Conservation (phyloP, 1,140 invertebrate genomes). For the Charaxes varanes region DNA sequence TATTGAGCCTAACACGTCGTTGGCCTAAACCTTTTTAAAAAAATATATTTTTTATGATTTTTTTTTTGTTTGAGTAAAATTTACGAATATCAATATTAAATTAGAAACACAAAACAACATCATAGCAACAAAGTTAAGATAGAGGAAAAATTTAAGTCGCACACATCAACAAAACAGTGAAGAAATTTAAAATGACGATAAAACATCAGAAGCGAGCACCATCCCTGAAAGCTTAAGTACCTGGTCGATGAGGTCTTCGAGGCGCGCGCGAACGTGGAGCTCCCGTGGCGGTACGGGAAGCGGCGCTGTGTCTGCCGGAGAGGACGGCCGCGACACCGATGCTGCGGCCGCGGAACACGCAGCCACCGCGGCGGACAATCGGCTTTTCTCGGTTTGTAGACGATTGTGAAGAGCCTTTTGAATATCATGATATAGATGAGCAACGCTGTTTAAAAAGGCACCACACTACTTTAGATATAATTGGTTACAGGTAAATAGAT, state of each 20-base stretch:
- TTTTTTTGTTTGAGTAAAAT: too few species aligned
- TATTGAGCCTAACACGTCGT: too few species aligned
- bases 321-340: conserved; percentile 91
- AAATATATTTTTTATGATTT: too few species aligned
- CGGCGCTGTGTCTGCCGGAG: conserved; percentile 86
- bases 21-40: too few species aligned
- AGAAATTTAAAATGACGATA: conserved; percentile 24
- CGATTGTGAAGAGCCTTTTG: conserved; percentile 89
- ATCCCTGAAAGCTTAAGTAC: conserved; percentile 71
- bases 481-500: too few species aligned
- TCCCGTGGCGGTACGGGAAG: conserved; percentile 89
- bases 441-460: too few species aligned
- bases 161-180: neutral
- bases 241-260: conserved; percentile 95
- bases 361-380: conserved; percentile 89
- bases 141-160: too few species aligned
- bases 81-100: too few species aligned
- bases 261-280: conserved; percentile 85
- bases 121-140: too few species aligned
- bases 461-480: too few species aligned
- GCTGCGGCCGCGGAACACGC: conserved; percentile 94
- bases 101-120: too few species aligned
- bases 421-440: too few species aligned
- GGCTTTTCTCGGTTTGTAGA: conserved; percentile 88
- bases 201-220: conserved; percentile 34